Conservation (phyloP, 2,888 invertebrate genomes). For the Leucania comma region DNA sequence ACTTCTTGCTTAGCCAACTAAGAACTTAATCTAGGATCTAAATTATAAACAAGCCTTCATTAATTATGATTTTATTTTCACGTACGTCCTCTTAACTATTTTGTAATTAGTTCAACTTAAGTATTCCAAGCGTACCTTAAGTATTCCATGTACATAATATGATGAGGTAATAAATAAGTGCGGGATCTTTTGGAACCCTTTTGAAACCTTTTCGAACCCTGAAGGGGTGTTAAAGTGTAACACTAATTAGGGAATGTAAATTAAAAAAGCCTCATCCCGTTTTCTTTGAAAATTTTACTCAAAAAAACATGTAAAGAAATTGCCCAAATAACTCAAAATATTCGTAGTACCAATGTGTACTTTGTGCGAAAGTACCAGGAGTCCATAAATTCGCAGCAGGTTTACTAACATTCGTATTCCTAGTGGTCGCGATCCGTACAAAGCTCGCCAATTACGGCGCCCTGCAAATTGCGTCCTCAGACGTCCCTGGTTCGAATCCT, state of each 20-base stretch:
- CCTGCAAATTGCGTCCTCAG: constrained; percentile 64
- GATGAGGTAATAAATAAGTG: too few relatives aligned
- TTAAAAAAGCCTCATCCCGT: background rate
- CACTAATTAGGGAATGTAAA: constrained; percentile 15
- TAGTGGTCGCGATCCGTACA: constrained; percentile 49
- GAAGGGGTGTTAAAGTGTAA: background rate
- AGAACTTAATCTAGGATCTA: background rate
- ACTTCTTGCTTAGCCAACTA: background rate
- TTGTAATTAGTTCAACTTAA: background rate
- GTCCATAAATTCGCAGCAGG: constrained; percentile 49
- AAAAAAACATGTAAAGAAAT: background rate
- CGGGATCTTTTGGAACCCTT: background rate
- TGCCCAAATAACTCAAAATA: constrained; percentile 14
- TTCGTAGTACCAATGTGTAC: constrained; percentile 10
- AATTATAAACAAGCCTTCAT: background rate
- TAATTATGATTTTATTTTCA: background rate
- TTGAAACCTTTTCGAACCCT: background rate
- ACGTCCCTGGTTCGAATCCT: constrained; percentile 64
- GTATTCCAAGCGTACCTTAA: background rate
- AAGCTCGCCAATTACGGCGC: constrained; percentile 62
- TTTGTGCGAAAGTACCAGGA: constrained; percentile 40
- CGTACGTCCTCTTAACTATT: background rate
- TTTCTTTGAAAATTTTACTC: constrained; percentile 1
- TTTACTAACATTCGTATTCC: constrained; percentile 51
- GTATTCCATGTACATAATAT: too few relatives aligned